Evolutionary conservation across 2,113 vertebrate genomes (phyloP), one percentile per base, ranked within the genome.

Genomic region (Tachysurus fulvidraco): DNA sequence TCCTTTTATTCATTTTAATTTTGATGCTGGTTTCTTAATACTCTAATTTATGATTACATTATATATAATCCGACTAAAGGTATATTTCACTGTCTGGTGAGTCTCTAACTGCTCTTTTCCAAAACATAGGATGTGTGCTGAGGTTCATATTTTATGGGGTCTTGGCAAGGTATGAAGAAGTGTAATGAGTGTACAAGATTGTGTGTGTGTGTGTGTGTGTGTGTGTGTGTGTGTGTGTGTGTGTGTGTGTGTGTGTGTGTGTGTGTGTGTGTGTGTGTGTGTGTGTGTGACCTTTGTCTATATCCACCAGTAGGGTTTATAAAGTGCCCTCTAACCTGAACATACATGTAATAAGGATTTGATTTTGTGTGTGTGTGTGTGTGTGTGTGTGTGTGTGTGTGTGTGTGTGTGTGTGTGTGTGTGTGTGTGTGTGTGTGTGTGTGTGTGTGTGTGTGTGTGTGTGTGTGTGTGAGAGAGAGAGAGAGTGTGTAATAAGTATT

Each of bases 151-250:
- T 83, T 23, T 76, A 30, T 41, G 28, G 65, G 28, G 21, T 86
- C 59, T 74, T 81, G 76, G 76, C 82, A 69, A 55, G 54, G 30
- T 10, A 59, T 23, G 10, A 25, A 83, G 73, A 83, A 86, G 84
- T 86, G 54, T 25, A 87, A 86, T 84, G 23, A 57, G 19, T 55
- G 59, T 79, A 36, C 54, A 57, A 36, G 77, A 57, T 79, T 50
- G 83, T 44, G 25, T 60, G 30, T 80, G 25, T 78, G 79, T 30
- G 60, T 78, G 71, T 52, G 69, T 67, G 76, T 65, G 67, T 52
- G 77, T n/a, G 85, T 30, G 19, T 54, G 30, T 74, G 17, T 79
- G 83, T 30, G 44, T 79, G 80, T 44, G 79, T 71, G 83, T 54
- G 62, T 52, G 83, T 23, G 12, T 8, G 11, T 57, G 4, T 21